These are phyloP conservation scores for Polydrusus pterygomalis DNA, from an alignment of 2,888 invertebrate species.

Conservation along the genomic window DNA sequence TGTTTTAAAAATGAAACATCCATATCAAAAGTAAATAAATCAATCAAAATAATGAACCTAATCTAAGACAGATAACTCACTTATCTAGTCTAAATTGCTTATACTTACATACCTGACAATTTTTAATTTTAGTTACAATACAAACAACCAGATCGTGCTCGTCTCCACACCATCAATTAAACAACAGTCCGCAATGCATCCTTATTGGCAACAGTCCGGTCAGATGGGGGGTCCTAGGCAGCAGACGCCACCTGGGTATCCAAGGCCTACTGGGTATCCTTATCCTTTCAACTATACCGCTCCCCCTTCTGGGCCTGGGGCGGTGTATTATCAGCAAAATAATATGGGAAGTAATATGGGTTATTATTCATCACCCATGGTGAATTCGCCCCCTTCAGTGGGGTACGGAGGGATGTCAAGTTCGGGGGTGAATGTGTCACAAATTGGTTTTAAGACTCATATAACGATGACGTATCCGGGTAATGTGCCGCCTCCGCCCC, in stretches of 20 bases:
- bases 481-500: slow-evolving; percentile 38
- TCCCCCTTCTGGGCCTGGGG: slow-evolving; percentile 23
- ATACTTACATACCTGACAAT: no score
- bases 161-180: slow-evolving; percentile 39
- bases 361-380: slow-evolving; percentile 31
- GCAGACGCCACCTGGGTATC: slow-evolving; percentile 38
- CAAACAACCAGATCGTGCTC: slow-evolving; percentile 50
- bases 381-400: slow-evolving; percentile 13
- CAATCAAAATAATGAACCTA: slow-evolving; percentile 27
- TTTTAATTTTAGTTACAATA: slow-evolving; percentile 49
- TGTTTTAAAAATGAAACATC: background rate
- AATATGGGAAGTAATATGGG: slow-evolving; percentile 28
- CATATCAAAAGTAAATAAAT: slow-evolving; percentile 22
- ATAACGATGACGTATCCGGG: slow-evolving; percentile 40
- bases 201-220: slow-evolving; percentile 42
- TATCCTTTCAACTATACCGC: slow-evolving; percentile 22
- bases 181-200: slow-evolving; percentile 45
- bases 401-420: slow-evolving; percentile 28
- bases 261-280: slow-evolving; percentile 31
- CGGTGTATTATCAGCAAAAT: slow-evolving; percentile 43
- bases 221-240: slow-evolving; percentile 37
- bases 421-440: slow-evolving; percentile 42
- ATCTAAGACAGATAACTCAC: slow-evolving; percentile 25
- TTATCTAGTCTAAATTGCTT: slow-evolving; percentile 26
- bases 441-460: slow-evolving; percentile 50